A percentile compares a stretch with the other conserved stretches of the same genome.
These are phyloP conservation scores for Calyptommatus sinebrachiatus DNA, from an alignment of 2,113 vertebrate species.

Conservation along the genomic window DNA sequence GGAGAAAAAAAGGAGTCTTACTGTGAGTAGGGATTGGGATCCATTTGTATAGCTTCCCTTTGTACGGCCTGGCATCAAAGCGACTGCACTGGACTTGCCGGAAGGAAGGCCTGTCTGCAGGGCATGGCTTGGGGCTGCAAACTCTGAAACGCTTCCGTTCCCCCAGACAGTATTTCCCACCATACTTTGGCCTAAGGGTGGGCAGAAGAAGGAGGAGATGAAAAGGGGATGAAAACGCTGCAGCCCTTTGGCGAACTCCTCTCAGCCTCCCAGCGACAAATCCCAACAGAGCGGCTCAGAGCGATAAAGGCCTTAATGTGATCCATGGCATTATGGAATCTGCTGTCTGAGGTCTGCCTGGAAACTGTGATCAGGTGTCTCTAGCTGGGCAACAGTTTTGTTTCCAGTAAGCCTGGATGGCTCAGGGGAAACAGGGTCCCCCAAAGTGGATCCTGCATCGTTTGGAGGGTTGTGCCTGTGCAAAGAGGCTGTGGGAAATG, in stretches of 20 bases:
- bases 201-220: not conserved
- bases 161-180: conserved; percentile 88
- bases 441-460: too few species aligned
- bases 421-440: not conserved
- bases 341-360: too few species aligned
- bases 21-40: conserved; percentile 80
- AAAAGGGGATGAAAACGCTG: too few species aligned
- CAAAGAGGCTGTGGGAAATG: too few species aligned
- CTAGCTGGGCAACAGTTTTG: not conserved
- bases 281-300: too few species aligned
- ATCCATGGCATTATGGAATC: too few species aligned
- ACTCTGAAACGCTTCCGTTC: conserved; percentile 81
- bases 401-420: not conserved
- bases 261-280: too few species aligned
- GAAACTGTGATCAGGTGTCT: not conserved
- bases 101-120: conserved; percentile 73
- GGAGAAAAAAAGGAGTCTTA: conserved; percentile 55
- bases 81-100: conserved; percentile 86
- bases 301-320: too few species aligned
- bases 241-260: too few species aligned
- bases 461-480: too few species aligned
- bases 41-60: conserved; percentile 87
- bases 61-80: conserved; percentile 85
- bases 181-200: conserved; percentile 77
- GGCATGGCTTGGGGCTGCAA: conserved; percentile 78